Base-by-base conservation (phyloP, 2,888 invertebrate genomes). In the Drosophila borealis region DNA sequence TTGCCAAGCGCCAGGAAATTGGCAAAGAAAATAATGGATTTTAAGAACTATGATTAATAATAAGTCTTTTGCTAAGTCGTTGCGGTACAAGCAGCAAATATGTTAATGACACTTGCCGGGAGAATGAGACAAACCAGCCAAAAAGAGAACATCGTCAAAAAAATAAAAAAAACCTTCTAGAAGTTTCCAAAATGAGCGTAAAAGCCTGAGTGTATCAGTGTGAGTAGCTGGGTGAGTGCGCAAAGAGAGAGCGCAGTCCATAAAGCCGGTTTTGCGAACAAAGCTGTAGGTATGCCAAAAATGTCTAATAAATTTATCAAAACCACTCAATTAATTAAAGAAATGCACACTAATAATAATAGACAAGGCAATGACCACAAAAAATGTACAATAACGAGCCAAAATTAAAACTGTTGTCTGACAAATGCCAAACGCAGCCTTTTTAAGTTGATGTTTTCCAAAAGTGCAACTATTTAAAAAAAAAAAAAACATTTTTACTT, bases 181-280 rank as follows among this genome's bases (percentile, higher is more conserved):
- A 83, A 81, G 71, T 64, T 87, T 84, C 80, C 67, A 81, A 63
- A 33, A 62, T 70, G 80, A 83, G 84, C 41, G 61, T 17, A 66
- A 65, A 48, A 64, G 41, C n/a, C 29, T 42, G 41, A 34, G 45
- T 19, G 19, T 48, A 6, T 41, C 39, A 25, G 33, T 19, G 59
- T 55, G 55, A 66, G 54, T 48, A 36, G 6, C 36, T 57, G 54
- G 56, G 50, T 57, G 48, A 54, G 41, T 48, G 46, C 41, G 36
- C 39, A 50, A 44, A 39, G 29, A 59, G 53, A 60, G 53, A 37
- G 61, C 36, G 14, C 49, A 54, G n/a, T 37, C 25, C 48, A 45
- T 29, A 67, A 85, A 82, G 85, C 81, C 82, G 81, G 81, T 82
- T 81, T 75, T 36, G 67, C 64, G 29, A 66, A 57, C 53, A 65